Conservation (phyloP, 2,888 invertebrate genomes). For the Eurytoma californica region DNA sequence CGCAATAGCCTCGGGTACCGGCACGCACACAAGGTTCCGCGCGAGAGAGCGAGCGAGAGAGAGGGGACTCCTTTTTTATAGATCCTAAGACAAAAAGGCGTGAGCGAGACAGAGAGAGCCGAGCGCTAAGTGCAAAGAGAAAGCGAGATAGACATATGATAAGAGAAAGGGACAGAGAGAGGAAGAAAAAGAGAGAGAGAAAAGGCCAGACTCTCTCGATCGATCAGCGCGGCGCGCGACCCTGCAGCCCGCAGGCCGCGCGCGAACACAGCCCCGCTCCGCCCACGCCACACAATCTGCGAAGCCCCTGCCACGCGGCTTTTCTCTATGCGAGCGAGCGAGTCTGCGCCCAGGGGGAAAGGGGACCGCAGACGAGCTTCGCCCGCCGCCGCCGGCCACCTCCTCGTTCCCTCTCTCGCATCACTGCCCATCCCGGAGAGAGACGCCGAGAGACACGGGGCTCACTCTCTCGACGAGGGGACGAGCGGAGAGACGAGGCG, state of each 20-base stretch:
- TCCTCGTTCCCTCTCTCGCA: too few species aligned
- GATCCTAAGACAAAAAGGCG: conserved; percentile 29
- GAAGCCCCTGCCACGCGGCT: background rate
- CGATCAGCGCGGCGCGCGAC: background rate
- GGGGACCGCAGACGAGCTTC: too few species aligned
- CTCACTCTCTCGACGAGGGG: background rate
- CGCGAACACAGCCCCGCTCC: too few species aligned
- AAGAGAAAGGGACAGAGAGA: too few species aligned
- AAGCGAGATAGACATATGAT: conserved; percentile 56
- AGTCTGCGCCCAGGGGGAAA: too few species aligned
- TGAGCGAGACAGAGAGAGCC: conserved; percentile 39
- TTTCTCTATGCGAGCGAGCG: background rate
- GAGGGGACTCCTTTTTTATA: background rate
- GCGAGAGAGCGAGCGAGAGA: conserved; percentile 12
- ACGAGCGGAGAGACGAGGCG: conserved; percentile 22
- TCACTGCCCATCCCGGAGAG: background rate
- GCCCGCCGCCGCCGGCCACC: too few species aligned
- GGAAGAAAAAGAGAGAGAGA: conserved; percentile 56
- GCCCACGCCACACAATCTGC: background rate
- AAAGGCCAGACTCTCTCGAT: background rate
- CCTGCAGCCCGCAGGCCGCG: too few species aligned
- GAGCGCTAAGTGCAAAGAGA: conserved; percentile 54
- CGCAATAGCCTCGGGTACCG: conserved; percentile 67
- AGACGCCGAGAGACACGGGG: background rate
- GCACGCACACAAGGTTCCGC: conserved; percentile 43